Percentiles rank a stretch among this genome's conserved stretches.
Conservation (phyloP, 2,797 vertebrate species). For the Esox masquinongy region DNA sequence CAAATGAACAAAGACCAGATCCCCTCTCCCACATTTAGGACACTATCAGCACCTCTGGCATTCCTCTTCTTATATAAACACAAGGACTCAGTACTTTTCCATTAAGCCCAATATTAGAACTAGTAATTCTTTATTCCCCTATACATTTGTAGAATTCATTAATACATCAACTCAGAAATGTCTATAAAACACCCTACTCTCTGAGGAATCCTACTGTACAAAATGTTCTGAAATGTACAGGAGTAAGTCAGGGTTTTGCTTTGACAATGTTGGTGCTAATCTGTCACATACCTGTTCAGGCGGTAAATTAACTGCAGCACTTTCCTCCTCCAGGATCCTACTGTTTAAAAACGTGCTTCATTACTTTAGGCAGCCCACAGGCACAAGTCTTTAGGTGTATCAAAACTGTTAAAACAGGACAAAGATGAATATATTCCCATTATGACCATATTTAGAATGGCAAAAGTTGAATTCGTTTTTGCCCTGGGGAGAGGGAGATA, state of each 20-base stretch:
- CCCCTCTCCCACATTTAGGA: no score
- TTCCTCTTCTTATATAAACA: no score
- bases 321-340: neutral
- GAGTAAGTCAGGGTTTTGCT: neutral
- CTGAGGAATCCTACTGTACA: neutral
- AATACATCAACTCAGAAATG: no score
- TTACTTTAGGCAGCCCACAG: neutral
- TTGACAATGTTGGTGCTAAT: neutral
- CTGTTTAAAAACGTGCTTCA: neutral
- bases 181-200: neutral
- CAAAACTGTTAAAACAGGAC: neutral
- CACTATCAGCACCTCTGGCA: no score
- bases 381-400: neutral
- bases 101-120: no score
- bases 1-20: no score
- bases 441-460: neutral
- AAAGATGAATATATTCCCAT: neutral
- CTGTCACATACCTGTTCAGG: constrained; percentile 1
- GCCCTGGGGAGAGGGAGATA: neutral
- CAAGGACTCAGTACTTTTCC: no score
- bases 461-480: no score
- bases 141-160: no score
- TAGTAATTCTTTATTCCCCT: no score
- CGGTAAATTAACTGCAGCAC: constrained; percentile 3
- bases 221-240: neutral